These are phyloP conservation scores for Ectropis grisescens DNA, from an alignment of 1,140 invertebrate genomes.

Conservation along the genomic window DNA sequence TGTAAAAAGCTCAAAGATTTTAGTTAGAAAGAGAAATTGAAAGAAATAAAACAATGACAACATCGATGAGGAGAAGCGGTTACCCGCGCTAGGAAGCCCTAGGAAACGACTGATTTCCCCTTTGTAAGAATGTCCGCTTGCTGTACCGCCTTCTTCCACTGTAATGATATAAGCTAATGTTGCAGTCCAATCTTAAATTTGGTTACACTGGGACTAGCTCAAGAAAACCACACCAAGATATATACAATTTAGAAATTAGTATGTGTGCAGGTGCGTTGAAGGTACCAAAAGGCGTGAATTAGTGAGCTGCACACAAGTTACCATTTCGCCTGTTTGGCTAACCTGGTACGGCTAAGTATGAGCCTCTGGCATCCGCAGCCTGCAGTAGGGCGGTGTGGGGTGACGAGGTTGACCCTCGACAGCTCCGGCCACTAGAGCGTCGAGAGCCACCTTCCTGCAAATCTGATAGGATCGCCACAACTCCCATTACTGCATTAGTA, in stretches of 20 bases:
- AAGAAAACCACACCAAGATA: conserved; percentile 10
- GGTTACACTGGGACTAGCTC: too few relatives aligned
- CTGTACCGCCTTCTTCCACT: conserved; percentile 55
- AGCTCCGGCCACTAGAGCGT: conserved; percentile 64
- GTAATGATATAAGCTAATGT: conserved; percentile 49
- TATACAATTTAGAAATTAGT: conserved; percentile 28
- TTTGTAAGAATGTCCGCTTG: conserved; percentile 58
- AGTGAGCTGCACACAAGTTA: conserved; percentile 36
- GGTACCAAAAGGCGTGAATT: conserved; percentile 33
- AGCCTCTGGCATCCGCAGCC: conserved; percentile 78
- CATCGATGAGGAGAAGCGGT: conserved; percentile 54
- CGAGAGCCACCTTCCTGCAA: conserved; percentile 72
- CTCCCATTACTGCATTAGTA: too few relatives aligned
- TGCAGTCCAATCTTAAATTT: neutral
- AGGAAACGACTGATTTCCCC: conserved; percentile 80
- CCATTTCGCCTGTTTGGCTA: conserved; percentile 50
- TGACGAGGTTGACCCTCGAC: conserved; percentile 64
- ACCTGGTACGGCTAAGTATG: conserved; percentile 85
- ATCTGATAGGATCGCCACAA: conserved; percentile 68
- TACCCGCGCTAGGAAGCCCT: conserved; percentile 78
- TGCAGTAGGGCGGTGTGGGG: conserved; percentile 74
- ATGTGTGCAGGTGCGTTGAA: conserved; percentile 31
- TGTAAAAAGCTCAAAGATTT: too few relatives aligned
- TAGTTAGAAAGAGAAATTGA: too few relatives aligned
- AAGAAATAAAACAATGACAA: conserved; percentile 21